Conservation (phyloP, 2,888 invertebrate species). For the Lycia hirtaria region DNA sequence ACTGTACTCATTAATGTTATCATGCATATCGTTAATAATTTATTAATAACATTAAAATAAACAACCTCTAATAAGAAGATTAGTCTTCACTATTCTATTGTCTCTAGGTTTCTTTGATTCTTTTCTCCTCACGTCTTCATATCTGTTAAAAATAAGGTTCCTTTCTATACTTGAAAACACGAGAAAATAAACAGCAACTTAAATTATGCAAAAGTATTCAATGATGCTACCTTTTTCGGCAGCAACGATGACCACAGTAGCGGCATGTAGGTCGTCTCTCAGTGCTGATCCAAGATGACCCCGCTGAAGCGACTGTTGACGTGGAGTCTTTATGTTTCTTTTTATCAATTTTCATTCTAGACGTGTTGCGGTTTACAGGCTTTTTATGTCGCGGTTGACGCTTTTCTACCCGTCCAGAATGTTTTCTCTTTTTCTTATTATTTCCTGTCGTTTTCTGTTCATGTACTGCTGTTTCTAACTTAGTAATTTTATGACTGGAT, state of each 20-base stretch:
- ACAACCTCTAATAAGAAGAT: not conserved
- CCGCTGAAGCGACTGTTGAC: not conserved
- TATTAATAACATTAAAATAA: no score
- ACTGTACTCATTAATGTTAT: no score
- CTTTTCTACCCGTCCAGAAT: not conserved
- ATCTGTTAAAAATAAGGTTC: constrained; percentile 14
- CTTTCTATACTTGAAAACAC: constrained; percentile 3
- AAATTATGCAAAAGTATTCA: not conserved
- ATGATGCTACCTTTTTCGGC: constrained; percentile 3
- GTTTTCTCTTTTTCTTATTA: not conserved
- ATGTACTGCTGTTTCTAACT: not conserved
- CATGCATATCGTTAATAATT: no score
- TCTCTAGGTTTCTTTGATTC: constrained; percentile 1
- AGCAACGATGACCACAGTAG: constrained; percentile 3
- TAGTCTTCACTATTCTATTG: not conserved
- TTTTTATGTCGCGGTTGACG: not conserved
- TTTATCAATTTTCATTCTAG: not conserved
- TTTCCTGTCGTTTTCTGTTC: not conserved
- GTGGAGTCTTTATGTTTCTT: not conserved
- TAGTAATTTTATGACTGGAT: not conserved
- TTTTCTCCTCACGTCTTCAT: not conserved
- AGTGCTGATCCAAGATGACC: not conserved
- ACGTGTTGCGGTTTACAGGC: not conserved
- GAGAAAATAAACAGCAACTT: constrained; percentile 7
- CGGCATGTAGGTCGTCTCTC: not conserved